These are phyloP conservation scores for Pygoscelis antarcticus DNA, from an alignment of 2,113 vertebrate genomes.

Conservation along the genomic window DNA sequence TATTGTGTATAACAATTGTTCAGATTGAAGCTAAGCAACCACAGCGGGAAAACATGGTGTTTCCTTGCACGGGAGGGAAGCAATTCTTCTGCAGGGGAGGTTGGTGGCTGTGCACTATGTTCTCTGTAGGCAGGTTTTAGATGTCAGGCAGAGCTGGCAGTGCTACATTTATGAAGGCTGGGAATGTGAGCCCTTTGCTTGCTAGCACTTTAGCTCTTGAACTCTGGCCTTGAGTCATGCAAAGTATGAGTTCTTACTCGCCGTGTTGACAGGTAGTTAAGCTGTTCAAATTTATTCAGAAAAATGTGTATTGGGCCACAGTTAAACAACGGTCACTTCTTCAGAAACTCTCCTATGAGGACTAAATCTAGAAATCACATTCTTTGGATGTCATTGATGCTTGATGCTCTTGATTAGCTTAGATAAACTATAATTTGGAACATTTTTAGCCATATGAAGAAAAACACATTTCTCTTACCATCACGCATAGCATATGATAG, in stretches of 20 bases:
- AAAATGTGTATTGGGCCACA: neutral
- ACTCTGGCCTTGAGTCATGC: neutral
- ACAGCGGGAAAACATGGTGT: neutral
- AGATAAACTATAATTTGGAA: neutral
- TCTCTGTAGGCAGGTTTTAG: neutral
- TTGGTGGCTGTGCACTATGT: neutral
- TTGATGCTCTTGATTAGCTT: neutral
- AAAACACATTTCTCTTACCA: accelerated
- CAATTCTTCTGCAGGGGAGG: neutral
- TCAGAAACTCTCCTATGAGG: neutral
- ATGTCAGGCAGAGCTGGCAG: neutral
- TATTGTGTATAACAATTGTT: neutral
- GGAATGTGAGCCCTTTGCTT: neutral
- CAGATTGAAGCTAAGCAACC: neutral
- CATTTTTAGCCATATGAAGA: neutral
- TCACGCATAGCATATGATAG: neutral
- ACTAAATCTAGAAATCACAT: accelerated
- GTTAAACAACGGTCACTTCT: neutral
- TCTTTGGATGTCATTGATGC: neutral
- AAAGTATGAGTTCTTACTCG: neutral
- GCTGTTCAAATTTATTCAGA: neutral
- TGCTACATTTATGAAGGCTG: neutral
- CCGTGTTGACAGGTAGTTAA: neutral
- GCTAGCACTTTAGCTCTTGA: neutral
- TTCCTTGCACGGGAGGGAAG: neutral